These are phyloP conservation scores for Cirrhinus molitorella DNA, from an alignment of 2,797 vertebrate genomes.

Conservation along the genomic window DNA sequence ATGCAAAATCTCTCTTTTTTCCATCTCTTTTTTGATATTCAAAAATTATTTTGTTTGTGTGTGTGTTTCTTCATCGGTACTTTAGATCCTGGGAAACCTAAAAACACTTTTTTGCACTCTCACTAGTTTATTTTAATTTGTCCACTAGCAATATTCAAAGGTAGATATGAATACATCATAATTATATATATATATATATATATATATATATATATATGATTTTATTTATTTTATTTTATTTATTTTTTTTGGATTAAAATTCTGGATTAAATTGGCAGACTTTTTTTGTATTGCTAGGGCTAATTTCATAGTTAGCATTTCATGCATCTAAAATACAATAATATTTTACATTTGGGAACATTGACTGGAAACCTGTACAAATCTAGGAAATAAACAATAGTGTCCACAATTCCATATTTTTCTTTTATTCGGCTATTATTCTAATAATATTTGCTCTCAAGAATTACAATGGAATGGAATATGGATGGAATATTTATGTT, in stretches of 20 bases:
- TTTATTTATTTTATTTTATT: no score
- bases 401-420: neutral
- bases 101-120: neutral
- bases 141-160: neutral
- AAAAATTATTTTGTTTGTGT: neutral
- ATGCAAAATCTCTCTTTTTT: neutral
- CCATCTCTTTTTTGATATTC: neutral
- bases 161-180: no score
- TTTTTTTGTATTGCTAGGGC: neutral
- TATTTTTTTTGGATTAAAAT: no score
- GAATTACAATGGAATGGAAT: no score
- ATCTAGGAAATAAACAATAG: neutral
- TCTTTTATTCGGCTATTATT: neutral
- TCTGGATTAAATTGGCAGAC: neutral
- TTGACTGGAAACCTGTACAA: neutral
- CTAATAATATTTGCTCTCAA: neutral
- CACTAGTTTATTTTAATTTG: neutral
- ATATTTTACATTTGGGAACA: no score
- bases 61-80: neutral
- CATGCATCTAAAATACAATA: no score
- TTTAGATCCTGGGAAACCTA: neutral
- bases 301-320: neutral
- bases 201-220: no score
- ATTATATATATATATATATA: no score
- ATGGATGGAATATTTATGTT: neutral